Evolutionary conservation across 2,888 invertebrate genomes (phyloP), one percentile per base, ranked within the genome.

Genomic region (Drosophila acutilabella): DNA sequence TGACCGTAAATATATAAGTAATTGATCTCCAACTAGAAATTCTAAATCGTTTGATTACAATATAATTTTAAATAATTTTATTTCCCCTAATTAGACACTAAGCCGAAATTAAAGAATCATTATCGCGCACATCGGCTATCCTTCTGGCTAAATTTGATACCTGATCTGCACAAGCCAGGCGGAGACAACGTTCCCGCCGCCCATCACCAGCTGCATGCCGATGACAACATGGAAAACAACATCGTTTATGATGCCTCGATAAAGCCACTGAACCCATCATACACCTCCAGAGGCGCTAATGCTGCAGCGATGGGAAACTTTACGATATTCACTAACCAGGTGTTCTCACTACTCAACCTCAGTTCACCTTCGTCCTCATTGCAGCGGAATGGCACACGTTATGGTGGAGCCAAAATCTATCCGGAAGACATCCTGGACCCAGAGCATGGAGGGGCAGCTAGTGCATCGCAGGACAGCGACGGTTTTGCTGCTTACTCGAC

Each of bases 121-220:
- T 98, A 98, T 93, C 95, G 98, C 75, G 98, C 98, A 2, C 98
- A 98, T 90, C 94, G 96, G 76, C 94, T 98, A 58, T 98, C 98
- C 1, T 97, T 98, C 92, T 99, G 99, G 99, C 92, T 98, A 65
- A 98, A 98, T 90, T 93, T 98, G 54, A 97, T 99, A 65, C 98
- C 98, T 36, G 98, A 98, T 90, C 94, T 97, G 30, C 97, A 97
- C 90, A 95, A 96, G 80, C 97, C 97, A 0, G 97, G 97, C 7
- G 96, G 96, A 7, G 97, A 97, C 81, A 97, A 97, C 84, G 96
- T 97, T 4, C 96, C 97, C 26, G 94, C 95, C 45, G 95, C 96
- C 0, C 97, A 97, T 92, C 98, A 98, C 91, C 95, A 96, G 76
- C 94, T 98, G 1, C 95, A 95, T 71, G 95, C 96, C 79, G 96